Evolutionary conservation across 2,113 vertebrate species (phyloP).

Genomic region (Gymnobelideus leadbeateri): DNA sequence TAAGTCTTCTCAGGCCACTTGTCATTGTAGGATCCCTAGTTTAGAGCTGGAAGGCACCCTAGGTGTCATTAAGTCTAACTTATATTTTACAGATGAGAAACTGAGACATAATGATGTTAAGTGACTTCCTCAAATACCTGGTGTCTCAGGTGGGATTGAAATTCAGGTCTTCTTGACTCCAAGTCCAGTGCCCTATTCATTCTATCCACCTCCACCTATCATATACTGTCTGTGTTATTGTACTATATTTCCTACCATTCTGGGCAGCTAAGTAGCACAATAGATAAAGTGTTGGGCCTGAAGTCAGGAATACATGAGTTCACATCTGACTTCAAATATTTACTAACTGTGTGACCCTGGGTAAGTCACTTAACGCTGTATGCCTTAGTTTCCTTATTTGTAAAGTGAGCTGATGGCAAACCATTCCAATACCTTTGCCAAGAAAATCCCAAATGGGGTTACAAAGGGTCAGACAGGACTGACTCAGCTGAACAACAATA

Average conservation of each 20-base stretch:
- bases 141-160: background rate
- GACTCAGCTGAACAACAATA: background rate
- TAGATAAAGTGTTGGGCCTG: background rate
- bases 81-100: background rate
- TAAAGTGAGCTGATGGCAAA: background rate
- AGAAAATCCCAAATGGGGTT: background rate
- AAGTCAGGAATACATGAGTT: background rate
- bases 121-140: background rate
- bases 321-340: background rate
- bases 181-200: background rate
- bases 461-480: background rate
- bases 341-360: background rate
- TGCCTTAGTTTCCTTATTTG: background rate
- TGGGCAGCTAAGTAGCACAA: background rate
- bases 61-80: background rate
- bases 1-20: background rate
- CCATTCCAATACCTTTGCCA: background rate
- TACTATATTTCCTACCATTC: background rate
- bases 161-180: background rate
- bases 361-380: background rate
- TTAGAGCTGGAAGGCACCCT: background rate
- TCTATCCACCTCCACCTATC: background rate
- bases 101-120: background rate
- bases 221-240: background rate
- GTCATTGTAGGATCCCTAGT: background rate